Evolutionary conservation across 2,888 invertebrate species (phyloP), one percentile per base, ranked within the genome.

Genomic region (Caenorhabditis sp.): DNA sequence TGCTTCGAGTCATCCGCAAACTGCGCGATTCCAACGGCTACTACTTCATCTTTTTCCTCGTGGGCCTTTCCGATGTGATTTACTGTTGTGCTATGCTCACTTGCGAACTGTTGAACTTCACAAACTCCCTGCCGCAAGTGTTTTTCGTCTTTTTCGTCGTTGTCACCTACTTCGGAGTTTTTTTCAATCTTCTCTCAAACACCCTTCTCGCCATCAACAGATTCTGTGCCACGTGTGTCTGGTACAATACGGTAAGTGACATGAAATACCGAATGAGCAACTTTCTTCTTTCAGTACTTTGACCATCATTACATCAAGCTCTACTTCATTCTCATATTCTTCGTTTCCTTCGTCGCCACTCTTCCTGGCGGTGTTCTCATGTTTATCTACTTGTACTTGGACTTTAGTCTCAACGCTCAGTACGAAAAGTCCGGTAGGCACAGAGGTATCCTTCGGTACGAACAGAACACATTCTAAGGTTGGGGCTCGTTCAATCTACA

Each of bases 111-210:
- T 22, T 45, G 30, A 61, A 61, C 22, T 37, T 48, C 20, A 62
- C 58, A 24, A 43, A 41, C 13, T n/a, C 30, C n/a, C 35, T 66
- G 2, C 71, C 61, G 1, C 6, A 6, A 30, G 11, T 45, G 20
- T 30, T 65, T 8, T 58, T 68, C 30, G 45, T 53, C 13, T n/a
- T 45, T n/a, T 37, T 37, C 32, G 50, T 66, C 11, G 50, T 56
- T 2, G 22, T 30, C 27, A 41, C 43, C 2, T 71, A 70, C 53
- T 63, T 61, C 39, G 63, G 52, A 24, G 65, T 48, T n/a, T 76
- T 68, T n/a, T 58, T 68, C 68, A 68, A 68, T 20, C 37, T 58
- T 17, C 32, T 68, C 5, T 50, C 58, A 3, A 68, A 52, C 35
- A 24, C 35, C 15, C 27, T 68, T 1, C 17, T 68, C 8, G 58